These are phyloP conservation scores for Cyaniris semiargus DNA, from an alignment of 2,888 invertebrate genomes.

Conservation along the genomic window DNA sequence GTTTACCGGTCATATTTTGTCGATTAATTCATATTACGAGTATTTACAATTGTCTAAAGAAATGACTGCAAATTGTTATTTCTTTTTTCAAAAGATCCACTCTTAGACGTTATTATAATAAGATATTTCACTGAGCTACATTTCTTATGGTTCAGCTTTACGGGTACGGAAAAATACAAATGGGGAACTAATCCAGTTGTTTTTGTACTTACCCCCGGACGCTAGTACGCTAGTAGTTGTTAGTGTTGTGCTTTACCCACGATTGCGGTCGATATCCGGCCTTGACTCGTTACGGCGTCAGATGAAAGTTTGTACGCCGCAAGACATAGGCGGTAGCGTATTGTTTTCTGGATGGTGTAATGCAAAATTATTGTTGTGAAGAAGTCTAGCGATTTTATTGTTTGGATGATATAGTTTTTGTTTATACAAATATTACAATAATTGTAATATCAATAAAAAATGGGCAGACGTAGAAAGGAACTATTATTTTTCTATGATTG, in stretches of 20 bases:
- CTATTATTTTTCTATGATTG: too few species aligned
- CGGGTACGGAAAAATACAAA: background rate
- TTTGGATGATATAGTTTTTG: background rate
- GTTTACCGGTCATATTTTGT: background rate
- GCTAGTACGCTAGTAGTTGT: background rate
- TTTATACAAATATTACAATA: background rate
- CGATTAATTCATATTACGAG: too few species aligned
- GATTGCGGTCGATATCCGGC: conserved; percentile 49
- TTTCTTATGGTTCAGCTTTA: background rate
- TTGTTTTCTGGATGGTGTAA: background rate
- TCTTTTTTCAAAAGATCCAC: too few species aligned
- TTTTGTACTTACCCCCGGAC: background rate
- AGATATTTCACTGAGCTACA: background rate
- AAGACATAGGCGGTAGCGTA: conserved; percentile 34
- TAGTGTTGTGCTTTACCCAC: conserved; percentile 21
- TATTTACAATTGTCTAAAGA: background rate
- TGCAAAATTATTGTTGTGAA: background rate
- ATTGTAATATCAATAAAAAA: too few species aligned
- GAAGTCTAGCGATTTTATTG: background rate
- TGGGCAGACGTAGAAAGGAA: too few species aligned
- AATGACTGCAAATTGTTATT: too few species aligned
- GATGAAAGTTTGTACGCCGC: conserved; percentile 35
- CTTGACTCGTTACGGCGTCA: conserved; percentile 38
- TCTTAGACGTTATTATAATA: too few species aligned
- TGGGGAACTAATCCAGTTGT: background rate